A percentile compares a stretch with the other conserved stretches of the same genome.
These are phyloP conservation scores for Microtus montanus DNA, from an alignment of 2,113 vertebrate genomes.

Conservation along the genomic window DNA sequence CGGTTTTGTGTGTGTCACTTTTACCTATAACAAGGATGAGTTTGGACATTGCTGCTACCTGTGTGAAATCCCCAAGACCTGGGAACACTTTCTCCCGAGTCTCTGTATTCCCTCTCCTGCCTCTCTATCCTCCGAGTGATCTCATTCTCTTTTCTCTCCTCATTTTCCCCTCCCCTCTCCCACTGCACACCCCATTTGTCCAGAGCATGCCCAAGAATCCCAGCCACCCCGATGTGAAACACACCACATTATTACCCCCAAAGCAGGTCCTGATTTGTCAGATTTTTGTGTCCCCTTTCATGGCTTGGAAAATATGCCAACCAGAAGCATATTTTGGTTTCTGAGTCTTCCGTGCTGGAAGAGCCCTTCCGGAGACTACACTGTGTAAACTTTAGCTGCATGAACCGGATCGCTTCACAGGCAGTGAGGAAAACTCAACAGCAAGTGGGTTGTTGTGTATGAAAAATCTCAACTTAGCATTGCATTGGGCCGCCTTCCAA, in stretches of 20 bases:
- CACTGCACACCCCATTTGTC: neutral
- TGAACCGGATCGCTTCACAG: neutral
- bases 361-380: slow-evolving; percentile 2
- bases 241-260: neutral
- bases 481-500: slow-evolving; percentile 11
- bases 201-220: neutral
- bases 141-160: neutral
- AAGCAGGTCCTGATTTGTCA: neutral
- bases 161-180: neutral
- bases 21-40: neutral
- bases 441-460: neutral
- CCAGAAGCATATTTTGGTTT: neutral
- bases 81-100: neutral
- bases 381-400: neutral
- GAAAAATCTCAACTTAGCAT: slow-evolving; percentile 34
- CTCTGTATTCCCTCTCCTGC: neutral
- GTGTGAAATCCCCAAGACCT: neutral
- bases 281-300: neutral
- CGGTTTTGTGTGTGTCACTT: neutral
- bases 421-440: neutral
- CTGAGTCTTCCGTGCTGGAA: neutral
- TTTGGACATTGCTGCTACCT: neutral
- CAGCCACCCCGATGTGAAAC: neutral
- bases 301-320: slow-evolving; percentile 7
- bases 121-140: neutral